phyloP scores from a whole-genome alignment of 1,140 invertebrate species.

The Trichonephila clavipes region DNA sequence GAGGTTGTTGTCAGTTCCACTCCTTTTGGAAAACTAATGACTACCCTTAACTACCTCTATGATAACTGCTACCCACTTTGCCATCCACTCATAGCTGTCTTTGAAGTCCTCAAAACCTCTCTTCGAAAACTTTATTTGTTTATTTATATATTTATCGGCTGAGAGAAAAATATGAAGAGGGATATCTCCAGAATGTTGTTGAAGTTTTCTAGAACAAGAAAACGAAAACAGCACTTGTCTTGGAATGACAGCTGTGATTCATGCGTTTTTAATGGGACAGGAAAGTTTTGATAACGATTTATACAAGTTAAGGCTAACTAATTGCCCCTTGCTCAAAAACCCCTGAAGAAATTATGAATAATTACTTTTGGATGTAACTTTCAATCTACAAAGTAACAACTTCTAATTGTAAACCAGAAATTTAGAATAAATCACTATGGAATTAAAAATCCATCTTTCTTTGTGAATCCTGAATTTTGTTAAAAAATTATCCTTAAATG shows the following conservation, averaged over 20 bases:
- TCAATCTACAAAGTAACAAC: too few relatives aligned
- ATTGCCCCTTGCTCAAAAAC: background rate
- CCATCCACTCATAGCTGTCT: background rate
- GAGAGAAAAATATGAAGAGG: slow-evolving; percentile 9
- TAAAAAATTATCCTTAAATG: too few relatives aligned
- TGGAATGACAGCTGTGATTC: slow-evolving; percentile 2
- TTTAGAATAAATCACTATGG: too few relatives aligned
- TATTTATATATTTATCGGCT: slow-evolving; percentile 24
- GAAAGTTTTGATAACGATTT: background rate
- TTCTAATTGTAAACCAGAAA: too few relatives aligned
- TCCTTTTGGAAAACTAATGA: slow-evolving; percentile 12
- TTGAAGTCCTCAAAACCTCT: background rate
- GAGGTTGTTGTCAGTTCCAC: slow-evolving; percentile 5
- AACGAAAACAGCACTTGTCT: background rate
- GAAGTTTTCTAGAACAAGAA: background rate
- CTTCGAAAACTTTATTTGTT: background rate
- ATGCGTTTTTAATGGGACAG: slow-evolving; percentile 42
- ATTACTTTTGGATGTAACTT: too few relatives aligned
- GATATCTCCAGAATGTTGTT: background rate
- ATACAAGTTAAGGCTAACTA: background rate
- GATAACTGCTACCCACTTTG: background rate
- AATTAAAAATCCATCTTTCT: too few relatives aligned
- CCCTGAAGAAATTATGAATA: too few relatives aligned
- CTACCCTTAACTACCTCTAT: slow-evolving; percentile 22
- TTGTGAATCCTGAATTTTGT: too few relatives aligned